Conservation (phyloP, 2,797 vertebrate genomes). For the Petrocephalus schoutedeni region DNA sequence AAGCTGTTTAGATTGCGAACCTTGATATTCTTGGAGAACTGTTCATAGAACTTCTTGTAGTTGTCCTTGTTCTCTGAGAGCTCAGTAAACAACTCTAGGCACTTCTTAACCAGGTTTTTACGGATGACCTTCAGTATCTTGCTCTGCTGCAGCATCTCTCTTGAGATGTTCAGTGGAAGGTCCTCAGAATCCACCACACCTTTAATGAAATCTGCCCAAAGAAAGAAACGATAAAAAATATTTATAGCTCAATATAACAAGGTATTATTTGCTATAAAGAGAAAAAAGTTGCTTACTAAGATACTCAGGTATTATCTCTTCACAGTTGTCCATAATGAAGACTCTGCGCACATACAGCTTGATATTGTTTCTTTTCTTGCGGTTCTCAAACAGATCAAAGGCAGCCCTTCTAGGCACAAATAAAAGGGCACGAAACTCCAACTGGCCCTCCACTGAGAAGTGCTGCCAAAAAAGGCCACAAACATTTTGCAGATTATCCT, state of each 20-base stretch:
- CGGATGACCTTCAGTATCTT: constrained; percentile 74
- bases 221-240: not conserved
- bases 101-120: constrained; percentile 75
- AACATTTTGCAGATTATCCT: not conserved
- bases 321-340: constrained; percentile 77
- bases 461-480: constrained; percentile 40
- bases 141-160: constrained; percentile 75
- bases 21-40: constrained; percentile 91
- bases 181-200: constrained; percentile 92
- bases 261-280: not conserved
- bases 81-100: constrained; percentile 72
- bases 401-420: constrained; percentile 81
- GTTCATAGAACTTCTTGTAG: constrained; percentile 86
- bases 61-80: constrained; percentile 86
- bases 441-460: constrained; percentile 76
- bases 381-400: constrained; percentile 87
- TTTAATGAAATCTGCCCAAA: constrained; percentile 77
- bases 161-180: constrained; percentile 79
- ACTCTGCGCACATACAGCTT: constrained; percentile 71
- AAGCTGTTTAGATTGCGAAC: constrained; percentile 36
- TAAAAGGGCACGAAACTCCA: constrained; percentile 84
- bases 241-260: not conserved
- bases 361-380: constrained; percentile 85
- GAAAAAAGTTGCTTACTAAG: constrained; percentile 59
- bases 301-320: constrained; percentile 72